phyloP scores from a whole-genome alignment of 1,140 invertebrate species.

The Trichomalopsis sarcophagae region DNA sequence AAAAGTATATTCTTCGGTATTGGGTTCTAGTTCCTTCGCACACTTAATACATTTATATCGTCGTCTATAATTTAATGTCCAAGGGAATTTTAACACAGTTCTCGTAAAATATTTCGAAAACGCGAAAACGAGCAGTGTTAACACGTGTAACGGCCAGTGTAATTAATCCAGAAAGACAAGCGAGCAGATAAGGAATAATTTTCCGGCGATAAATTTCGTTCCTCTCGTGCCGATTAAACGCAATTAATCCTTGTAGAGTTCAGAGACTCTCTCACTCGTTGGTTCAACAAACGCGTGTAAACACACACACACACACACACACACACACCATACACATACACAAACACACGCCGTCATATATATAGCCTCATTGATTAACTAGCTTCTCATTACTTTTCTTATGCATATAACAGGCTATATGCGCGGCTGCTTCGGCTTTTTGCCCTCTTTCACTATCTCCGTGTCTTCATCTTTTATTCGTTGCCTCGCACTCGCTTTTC shows the following conservation, averaged over 20 bases:
- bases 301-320: too few species aligned
- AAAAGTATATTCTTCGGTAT: too few species aligned
- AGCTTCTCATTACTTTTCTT: slow-evolving; percentile 42
- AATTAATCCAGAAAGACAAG: slow-evolving; percentile 36
- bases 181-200: slow-evolving; percentile 36
- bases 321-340: too few species aligned
- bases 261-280: neutral
- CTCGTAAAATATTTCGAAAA: neutral
- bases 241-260: slow-evolving; percentile 35
- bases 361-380: slow-evolving; percentile 40
- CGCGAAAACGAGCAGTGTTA: neutral
- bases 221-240: slow-evolving; percentile 34
- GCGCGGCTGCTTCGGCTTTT: neutral
- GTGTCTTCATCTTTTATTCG: neutral
- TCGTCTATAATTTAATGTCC: neutral
- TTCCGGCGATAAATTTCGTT: slow-evolving; percentile 38
- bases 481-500: slow-evolving; percentile 5
- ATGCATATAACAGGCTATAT: neutral
- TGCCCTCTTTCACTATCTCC: neutral
- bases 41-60: too few species aligned
- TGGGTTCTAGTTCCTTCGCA: too few species aligned
- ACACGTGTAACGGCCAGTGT: neutral
- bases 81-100: neutral
- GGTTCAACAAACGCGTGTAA: slow-evolving; percentile 23
- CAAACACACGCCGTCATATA: slow-evolving; percentile 1